phyloP scores from a whole-genome alignment of 2,113 vertebrate genomes.

The Urocolius indicus region DNA sequence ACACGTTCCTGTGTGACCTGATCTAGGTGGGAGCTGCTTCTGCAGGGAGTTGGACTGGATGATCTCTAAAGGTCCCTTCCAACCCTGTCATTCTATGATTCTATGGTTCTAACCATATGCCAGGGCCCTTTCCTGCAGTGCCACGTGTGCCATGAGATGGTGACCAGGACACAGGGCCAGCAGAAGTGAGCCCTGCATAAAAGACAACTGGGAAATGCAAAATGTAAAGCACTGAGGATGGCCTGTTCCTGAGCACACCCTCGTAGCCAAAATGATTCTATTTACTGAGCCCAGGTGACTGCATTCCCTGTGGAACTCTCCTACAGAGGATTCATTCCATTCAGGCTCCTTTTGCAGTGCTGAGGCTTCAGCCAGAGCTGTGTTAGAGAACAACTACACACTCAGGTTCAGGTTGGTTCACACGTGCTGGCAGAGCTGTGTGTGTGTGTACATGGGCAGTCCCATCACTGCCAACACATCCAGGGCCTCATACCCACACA shows the following conservation, averaged over 20 bases:
- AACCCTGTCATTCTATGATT: too few species aligned
- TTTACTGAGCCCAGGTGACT: neutral
- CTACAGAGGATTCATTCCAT: neutral
- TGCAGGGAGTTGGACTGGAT: too few species aligned
- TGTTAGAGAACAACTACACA: neutral
- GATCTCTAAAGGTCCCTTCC: too few species aligned
- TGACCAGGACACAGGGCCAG: neutral
- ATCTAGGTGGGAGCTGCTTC: too few species aligned
- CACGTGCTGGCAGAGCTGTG: neutral
- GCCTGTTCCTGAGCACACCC: neutral
- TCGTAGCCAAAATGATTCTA: neutral
- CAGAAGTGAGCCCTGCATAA: neutral
- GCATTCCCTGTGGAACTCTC: neutral
- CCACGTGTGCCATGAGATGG: neutral
- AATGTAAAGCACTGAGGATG: neutral
- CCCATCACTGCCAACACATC: neutral
- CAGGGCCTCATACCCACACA: rapidly evolving
- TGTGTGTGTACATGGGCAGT: rapidly evolving
- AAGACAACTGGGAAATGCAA: neutral
- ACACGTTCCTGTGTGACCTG: too few species aligned
- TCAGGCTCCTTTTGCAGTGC: neutral
- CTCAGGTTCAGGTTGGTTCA: neutral
- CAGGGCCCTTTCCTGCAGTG: neutral
- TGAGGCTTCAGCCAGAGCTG: rapidly evolving
- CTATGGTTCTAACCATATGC: rapidly evolving